These are phyloP conservation scores for Umimayanthus kanabou DNA, from an alignment of 92 coral and sea anemone genomes.

Conservation along the genomic window DNA sequence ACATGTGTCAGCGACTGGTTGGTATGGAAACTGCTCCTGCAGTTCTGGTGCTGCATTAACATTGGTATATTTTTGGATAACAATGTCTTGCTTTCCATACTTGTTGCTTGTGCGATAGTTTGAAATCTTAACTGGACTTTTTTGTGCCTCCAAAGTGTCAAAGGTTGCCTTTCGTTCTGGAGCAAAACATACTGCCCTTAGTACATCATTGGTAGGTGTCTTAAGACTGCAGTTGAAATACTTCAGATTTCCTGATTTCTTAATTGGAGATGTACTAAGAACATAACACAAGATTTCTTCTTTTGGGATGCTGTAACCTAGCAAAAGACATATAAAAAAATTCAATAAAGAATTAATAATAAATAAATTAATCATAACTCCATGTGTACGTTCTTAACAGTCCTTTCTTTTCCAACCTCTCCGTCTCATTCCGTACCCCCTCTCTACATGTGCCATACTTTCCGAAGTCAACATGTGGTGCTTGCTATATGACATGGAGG, in stretches of 20 bases:
- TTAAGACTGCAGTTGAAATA: constrained; percentile 48
- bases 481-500: too few relatives aligned
- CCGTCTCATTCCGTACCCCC: background rate
- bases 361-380: background rate
- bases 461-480: too few relatives aligned
- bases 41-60: constrained; percentile 24
- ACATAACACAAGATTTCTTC: constrained; percentile 18
- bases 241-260: too few relatives aligned
- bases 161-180: constrained; percentile 41
- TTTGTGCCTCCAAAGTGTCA: constrained; percentile 29
- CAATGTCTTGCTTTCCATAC: constrained; percentile 40
- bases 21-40: constrained; percentile 21
- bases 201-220: constrained; percentile 38
- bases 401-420: background rate
- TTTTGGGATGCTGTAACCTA: constrained; percentile 10
- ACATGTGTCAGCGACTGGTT: constrained; percentile 25
- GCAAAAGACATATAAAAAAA: background rate
- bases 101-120: constrained; percentile 26
- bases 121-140: constrained; percentile 25
- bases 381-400: background rate
- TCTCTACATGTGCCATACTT: background rate
- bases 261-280: too few relatives aligned
- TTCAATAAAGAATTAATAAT: background rate
- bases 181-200: constrained; percentile 45
- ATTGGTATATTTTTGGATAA: constrained; percentile 32